Percentiles rank a stretch among this genome's conserved stretches.
These are phyloP conservation scores for Pollachius pollachius DNA, from an alignment of 2,113 vertebrate genomes.

Conservation along the genomic window DNA sequence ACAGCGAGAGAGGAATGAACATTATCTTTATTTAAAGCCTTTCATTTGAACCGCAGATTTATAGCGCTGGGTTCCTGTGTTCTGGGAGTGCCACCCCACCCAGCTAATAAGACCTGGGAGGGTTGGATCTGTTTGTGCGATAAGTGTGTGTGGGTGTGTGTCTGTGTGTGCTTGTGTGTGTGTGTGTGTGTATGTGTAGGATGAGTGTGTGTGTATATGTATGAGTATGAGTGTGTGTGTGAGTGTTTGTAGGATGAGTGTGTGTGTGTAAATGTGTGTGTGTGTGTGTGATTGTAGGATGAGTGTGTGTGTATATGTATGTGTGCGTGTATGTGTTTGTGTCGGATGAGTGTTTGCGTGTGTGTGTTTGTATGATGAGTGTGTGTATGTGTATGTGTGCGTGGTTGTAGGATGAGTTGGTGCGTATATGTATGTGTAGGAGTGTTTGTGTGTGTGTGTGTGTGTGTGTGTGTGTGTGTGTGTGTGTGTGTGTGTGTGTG, in stretches of 20 bases:
- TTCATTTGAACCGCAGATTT: too few species aligned
- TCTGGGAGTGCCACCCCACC: conserved; percentile 50
- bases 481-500: background rate
- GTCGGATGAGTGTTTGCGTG: background rate
- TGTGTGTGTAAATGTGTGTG: conserved; percentile 21
- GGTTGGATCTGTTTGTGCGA: background rate
- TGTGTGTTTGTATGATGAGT: background rate
- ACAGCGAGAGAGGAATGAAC: conserved; percentile 53
- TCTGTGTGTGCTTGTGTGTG: conserved; percentile 21
- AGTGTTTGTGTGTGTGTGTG: too few species aligned
- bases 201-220: background rate
- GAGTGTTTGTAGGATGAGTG: too few species aligned
- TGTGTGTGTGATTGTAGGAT: background rate
- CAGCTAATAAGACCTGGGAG: conserved; percentile 52
- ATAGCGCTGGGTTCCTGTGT: too few species aligned
- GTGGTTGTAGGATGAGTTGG: too few species aligned
- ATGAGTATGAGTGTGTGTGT: too few species aligned
- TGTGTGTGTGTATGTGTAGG: conserved; percentile 6
- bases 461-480: conserved; percentile 23
- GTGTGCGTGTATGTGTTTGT: conserved; percentile 6
- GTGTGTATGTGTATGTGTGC: conserved; percentile 23
- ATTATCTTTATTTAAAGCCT: conserved; percentile 31
- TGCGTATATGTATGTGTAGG: conserved; percentile 21
- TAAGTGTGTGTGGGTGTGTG: conserved; percentile 16
- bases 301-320: conserved; percentile 7